A percentile compares a stretch with the other conserved stretches of the same genome.
phyloP scores from a whole-genome alignment of 2,113 vertebrate species.

The Osmerus eperlanus region DNA sequence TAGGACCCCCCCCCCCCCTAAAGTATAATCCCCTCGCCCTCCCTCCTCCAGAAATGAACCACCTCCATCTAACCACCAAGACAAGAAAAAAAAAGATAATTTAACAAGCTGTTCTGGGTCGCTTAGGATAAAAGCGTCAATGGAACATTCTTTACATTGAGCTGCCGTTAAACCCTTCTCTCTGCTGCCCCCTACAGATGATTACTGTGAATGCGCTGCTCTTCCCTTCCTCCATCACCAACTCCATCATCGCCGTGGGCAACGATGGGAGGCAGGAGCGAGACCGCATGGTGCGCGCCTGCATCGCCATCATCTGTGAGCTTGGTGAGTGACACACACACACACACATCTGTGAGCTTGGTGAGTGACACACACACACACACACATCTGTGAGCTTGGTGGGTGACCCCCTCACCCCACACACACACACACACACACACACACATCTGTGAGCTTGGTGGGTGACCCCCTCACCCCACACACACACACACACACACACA shows the following conservation, averaged over 20 bases:
- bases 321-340: conserved; percentile 71
- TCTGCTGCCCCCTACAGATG: conserved; percentile 68
- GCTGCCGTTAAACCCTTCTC: not conserved
- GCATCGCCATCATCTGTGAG: conserved; percentile 88
- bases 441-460: too few species aligned
- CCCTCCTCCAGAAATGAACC: too few species aligned
- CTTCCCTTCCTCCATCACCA: conserved; percentile 85
- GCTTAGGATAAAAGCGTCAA: too few species aligned
- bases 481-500: not conserved
- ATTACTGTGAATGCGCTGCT: conserved; percentile 87
- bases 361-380: not conserved
- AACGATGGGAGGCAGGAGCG: conserved; percentile 85
- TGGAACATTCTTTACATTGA: too few species aligned
- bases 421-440: too few species aligned
- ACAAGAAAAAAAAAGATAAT: too few species aligned
- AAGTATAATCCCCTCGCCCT: too few species aligned
- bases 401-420: too few species aligned
- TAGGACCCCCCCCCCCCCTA: conserved; percentile 42
- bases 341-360: not conserved
- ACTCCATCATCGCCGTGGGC: conserved; percentile 88
- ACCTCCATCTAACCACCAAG: too few species aligned
- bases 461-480: too few species aligned
- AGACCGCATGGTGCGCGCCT: conserved; percentile 85
- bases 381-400: too few species aligned
- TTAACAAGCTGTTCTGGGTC: too few species aligned